Conservation (phyloP, 2,888 invertebrate species). For the Conomelus anceps region DNA sequence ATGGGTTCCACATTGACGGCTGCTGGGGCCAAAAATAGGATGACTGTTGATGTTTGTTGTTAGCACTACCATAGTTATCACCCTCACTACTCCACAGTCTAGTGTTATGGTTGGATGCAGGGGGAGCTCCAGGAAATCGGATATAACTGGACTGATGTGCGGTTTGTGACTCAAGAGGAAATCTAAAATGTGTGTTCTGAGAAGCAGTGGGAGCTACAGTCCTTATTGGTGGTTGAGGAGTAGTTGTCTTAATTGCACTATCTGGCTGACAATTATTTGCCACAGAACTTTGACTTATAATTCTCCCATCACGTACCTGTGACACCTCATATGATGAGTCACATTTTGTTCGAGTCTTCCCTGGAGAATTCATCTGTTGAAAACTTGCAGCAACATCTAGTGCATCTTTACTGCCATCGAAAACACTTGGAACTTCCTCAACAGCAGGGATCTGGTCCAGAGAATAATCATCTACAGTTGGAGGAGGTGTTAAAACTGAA, state of each 20-base stretch:
- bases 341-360: neutral
- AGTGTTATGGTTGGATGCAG: neutral
- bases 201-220: neutral
- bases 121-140: neutral
- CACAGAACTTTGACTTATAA: neutral
- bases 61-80: neutral
- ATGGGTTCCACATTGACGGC: neutral
- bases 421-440: neutral
- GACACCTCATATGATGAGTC: neutral
- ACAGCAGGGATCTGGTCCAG: neutral
- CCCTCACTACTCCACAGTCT: neutral
- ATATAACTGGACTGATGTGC: neutral
- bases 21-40: neutral
- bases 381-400: neutral
- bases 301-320: neutral
- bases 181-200: neutral
- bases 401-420: neutral
- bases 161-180: neutral
- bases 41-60: neutral
- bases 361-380: neutral
- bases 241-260: neutral
- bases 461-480: neutral
- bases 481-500: neutral
- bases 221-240: neutral
- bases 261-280: neutral